phyloP scores from a whole-genome alignment of 2,113 vertebrate species.

The Crotalus tigris region DNA sequence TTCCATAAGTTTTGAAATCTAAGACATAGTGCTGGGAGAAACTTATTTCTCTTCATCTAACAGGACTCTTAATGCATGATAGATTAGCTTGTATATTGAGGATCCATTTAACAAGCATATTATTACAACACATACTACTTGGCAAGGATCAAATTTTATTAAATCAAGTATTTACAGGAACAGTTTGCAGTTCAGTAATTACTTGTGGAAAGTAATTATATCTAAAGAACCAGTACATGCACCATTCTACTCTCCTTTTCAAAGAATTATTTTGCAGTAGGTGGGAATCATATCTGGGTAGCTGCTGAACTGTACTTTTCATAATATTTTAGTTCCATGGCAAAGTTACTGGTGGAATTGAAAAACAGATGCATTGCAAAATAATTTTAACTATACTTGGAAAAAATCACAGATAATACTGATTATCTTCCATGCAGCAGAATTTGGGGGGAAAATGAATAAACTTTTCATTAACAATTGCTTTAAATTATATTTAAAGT shows the following conservation, averaged over 20 bases:
- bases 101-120: background rate
- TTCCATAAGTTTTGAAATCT: background rate
- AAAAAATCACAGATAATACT: background rate
- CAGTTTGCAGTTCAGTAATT: background rate
- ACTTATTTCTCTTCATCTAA: background rate
- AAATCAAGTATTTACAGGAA: background rate
- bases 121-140: background rate
- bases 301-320: background rate
- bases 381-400: background rate
- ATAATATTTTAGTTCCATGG: background rate
- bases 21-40: background rate
- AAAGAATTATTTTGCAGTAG: background rate
- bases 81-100: background rate
- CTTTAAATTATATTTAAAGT: conserved; percentile 38
- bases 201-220: background rate
- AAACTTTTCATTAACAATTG: conserved; percentile 53
- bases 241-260: background rate
- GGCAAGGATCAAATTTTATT: background rate
- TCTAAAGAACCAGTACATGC: background rate
- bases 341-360: background rate
- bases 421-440: background rate
- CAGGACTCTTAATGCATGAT: background rate
- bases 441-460: background rate
- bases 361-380: background rate
- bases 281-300: background rate